Base-by-base conservation (phyloP, 2,113 vertebrate genomes). In the Sander vitreus region DNA sequence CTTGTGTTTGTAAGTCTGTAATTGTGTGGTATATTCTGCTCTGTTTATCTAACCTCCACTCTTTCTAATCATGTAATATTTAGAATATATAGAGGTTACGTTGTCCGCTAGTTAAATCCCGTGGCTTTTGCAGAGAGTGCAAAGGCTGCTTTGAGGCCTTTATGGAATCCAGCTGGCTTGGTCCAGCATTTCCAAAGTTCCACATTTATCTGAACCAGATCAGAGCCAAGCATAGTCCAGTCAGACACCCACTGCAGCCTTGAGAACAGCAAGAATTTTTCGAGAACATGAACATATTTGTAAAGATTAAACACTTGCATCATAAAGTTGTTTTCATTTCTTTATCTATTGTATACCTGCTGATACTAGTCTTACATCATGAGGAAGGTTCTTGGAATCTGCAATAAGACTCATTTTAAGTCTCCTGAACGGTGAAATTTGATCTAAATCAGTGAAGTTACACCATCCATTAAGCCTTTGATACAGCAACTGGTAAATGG, bases 61-160 rank as follows among this genome's bases (percentile, higher is more conserved):
- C 82, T 86, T 93, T 95, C 86, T 89, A 91, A 93, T 95, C 93
- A 93, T 90, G 86, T 92, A 83, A 90, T 94, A 93, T 92, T 92
- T 91, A 91, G 91, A 91, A 87, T 85, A 89, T 89, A 87, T 88
- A 85, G 76, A 91, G 72, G 84, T 92, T 88, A 78, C 47, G 65
- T 87, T 88, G 89, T 92, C 88, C 54, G 63, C 86, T 67, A 78
- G 81, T 84, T 90, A 89, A 90, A 89, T 92, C 85, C 81, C 48
- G 76, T 14, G 78, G 85, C 88, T 95, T 93, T 89, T 75, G 84
- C 80, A 83, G 57, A 77, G 84, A 90, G 90, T 80, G 83, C 79
- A 90, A 85, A 88, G 81, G 74, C 68, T 12, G 62, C 86, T 91
- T 90, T 88, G 84, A 89, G 85, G 90, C 73, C 85, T 91, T 94